Base-by-base conservation (phyloP, 2,797 vertebrate genomes). In the Sebastes steindachneri region DNA sequence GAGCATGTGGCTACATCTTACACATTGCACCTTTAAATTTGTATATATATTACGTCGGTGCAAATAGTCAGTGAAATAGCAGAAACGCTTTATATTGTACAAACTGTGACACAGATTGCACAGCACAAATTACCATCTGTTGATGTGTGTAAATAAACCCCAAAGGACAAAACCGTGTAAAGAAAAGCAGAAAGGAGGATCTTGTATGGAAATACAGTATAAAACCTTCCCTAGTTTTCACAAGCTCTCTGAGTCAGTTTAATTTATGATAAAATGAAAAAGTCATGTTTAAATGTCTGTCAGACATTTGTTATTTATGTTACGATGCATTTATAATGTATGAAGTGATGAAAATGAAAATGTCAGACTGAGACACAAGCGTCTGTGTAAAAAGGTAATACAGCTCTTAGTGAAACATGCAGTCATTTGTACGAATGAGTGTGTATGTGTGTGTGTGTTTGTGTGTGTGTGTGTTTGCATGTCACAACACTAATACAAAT, bases 331-430 rank as follows among this genome's bases (percentile, higher is more conserved):
- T 92, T 80, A 92, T 90, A 91, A 95, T 93, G 89, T 82, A 94
- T 89, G 77, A 93, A 82, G 77, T 83, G 84, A 91, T 90, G 86
- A 89, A 95, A 94, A 92, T 79, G 75, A 87, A 93, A 95, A 92
- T 94, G 91, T 90, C 93, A 94, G 77, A 64, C 66, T 33, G 77
- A 81, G 84, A 87, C 86, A 75, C 75, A 73, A 72, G 78, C 31
- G 64, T 83, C 69, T 53, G 79, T 45, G 55, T 84, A 51, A 80
- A 87, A 85, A 78, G 80, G 79, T 83, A 91, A 90, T 62, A 31
- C 57, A 68, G 82, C 85, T 73, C 73, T 67, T 26, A 75, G 70
- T 75, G 70, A 82, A 85, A 90, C 65, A 86, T 45, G 68, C 21
- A 80, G 63, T 68, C 72, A 80, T 85, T 75, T 55, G 68, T 77